Evolutionary conservation across 2,797 vertebrate genomes (phyloP), one percentile per base, ranked within the genome.

Genomic region (Ctenopoma kingsleyae): DNA sequence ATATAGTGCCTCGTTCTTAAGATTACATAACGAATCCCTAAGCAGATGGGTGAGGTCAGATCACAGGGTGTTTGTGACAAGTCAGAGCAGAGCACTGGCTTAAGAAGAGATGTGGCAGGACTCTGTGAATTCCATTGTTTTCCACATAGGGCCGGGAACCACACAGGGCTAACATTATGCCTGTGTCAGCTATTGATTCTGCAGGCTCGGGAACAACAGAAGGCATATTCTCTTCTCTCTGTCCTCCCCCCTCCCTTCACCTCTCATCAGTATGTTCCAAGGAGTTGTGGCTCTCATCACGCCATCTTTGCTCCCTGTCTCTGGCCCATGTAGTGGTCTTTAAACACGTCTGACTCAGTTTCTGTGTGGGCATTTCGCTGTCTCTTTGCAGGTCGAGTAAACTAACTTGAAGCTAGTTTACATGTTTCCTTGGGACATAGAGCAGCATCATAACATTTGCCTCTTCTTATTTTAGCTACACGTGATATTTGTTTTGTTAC

Each of bases 161-260:
- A 86, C 76, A 84, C 76, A 78, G 81, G 65, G 73, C 83, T 64
- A 50, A 78, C 67, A 83, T 85, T 89, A 78, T 87, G 83, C 84
- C 82, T 73, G 79, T 88, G 91, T 92, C 85, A 86, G 87, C 82
- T 88, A 91, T 92, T 89, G 87, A 92, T 90, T 89, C 82, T 83
- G 77, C 76, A 54, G 83, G 69, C 81, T 16, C 40, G 77, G 67
- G 71, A 75, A 76, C 78, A 92, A 90, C 89, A 91, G 87, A 88
- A 91, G 89, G 82, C 75, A 82, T 89, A 87, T 91, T 89, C 89
- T 90, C 69, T 38, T 12, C 36, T 38, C 36, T 13, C 69, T 32
- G 48, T 47, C 74, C 75, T 64, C 62, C 72, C 71, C 72, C 71
- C 68, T 38, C 63, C 74, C 47, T 58, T 72, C 57, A 35, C 56